These are phyloP conservation scores for Drosophila hydei DNA, from an alignment of 1,140 invertebrate species.

Conservation along the genomic window DNA sequence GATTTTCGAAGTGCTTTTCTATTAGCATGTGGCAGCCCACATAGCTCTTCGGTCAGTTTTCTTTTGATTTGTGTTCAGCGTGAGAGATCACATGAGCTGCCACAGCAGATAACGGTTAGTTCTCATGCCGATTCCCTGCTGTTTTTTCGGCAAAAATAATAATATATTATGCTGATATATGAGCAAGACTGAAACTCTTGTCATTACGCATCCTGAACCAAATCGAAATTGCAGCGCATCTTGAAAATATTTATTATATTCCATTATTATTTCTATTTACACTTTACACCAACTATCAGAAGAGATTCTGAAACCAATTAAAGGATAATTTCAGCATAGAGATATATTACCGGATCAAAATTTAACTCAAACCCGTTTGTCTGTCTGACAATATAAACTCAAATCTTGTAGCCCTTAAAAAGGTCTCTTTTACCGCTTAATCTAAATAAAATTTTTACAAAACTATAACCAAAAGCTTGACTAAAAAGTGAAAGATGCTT, in stretches of 20 bases:
- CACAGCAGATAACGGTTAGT: constrained; percentile 40
- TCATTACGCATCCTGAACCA: not conserved
- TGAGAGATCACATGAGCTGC: constrained; percentile 60
- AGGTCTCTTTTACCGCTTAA: not conserved
- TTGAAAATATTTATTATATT: constrained; percentile 2
- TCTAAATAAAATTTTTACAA: not conserved
- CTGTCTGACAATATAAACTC: not conserved
- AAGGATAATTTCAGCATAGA: too few relatives aligned
- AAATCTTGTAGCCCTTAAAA: not conserved
- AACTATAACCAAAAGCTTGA: not conserved
- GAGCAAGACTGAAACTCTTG: not conserved
- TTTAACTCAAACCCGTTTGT: too few relatives aligned
- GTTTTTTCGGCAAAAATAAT: constrained; percentile 19
- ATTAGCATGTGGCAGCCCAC: constrained; percentile 69
- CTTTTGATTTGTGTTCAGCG: constrained; percentile 63
- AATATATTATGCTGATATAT: constrained; percentile 7
- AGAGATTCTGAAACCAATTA: too few relatives aligned
- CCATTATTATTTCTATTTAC: not conserved
- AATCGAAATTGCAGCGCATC: not conserved
- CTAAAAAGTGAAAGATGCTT: constrained; percentile 18
- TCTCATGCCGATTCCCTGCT: constrained; percentile 28
- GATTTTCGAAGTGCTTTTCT: constrained; percentile 67
- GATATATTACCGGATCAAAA: too few relatives aligned
- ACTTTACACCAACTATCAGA: too few relatives aligned
- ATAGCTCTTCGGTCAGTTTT: constrained; percentile 34